Base-by-base conservation (phyloP, 2,888 invertebrate genomes). In the Parnassius mnemosyne region DNA sequence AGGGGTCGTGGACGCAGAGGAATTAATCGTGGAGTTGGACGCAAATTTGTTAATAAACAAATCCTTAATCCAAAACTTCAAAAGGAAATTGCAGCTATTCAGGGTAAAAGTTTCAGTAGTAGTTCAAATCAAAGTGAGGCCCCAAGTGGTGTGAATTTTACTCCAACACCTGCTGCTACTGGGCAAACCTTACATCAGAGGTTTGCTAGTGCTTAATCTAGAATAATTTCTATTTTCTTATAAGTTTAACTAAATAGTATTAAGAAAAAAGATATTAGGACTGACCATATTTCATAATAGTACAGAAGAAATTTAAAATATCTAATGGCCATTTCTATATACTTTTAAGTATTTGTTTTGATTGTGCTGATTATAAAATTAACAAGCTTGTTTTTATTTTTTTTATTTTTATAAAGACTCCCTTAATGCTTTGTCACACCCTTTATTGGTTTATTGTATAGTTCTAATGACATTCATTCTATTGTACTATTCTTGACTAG, bases 81-180 rank as follows among this genome's bases (percentile, higher is more conserved):
- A 66, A 79, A 86, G 68, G 88, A 92, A 76, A 92, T 92, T 66
- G 92, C 92, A 60, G 83, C 78, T 60, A 80, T 92, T 57, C 92
- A 92, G 70, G 87, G 88, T 46, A 89, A 87, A 73, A 71, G 73
- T 16, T 80, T 74, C 70, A 80, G 79, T 9, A 64, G 60, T 7
- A 71, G 49, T 54, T 64, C 62, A 43, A 67, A 65, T 34, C 50
- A 63, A 54, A 68, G 57, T 57, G 82, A 83, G 42, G 52, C 78
- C 1, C 83, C 83, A 10, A 66, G 73, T 50, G 84, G 84, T 7
- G 25, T 63, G 10, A 70, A 60, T 52, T 64, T 66, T 44, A 46
- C 64, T 53, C 69, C 71, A 61, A 61, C 66, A 52, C 73, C 75
- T 42, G 55, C 70, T 58, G 78, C 85, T 43, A 92, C 92, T 42